phyloP scores from a whole-genome alignment of 2,113 vertebrate species.

The Macrotus californicus region DNA sequence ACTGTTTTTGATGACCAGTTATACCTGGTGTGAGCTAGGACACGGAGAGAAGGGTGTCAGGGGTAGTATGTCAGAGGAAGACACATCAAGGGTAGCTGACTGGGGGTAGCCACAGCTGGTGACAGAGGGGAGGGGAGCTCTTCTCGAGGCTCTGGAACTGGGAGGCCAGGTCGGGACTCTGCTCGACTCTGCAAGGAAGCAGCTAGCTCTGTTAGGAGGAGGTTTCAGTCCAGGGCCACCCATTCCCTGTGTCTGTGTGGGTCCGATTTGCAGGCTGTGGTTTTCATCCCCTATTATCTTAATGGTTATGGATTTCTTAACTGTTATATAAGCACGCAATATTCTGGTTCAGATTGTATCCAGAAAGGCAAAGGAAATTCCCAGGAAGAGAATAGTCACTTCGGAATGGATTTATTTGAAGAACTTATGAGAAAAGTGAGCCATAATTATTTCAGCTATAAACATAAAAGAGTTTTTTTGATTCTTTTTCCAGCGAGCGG shows the following conservation, averaged over 20 bases:
- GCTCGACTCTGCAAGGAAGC: neutral
- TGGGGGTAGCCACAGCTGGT: neutral
- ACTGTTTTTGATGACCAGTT: neutral
- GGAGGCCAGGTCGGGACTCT: neutral
- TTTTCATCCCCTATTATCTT: neutral
- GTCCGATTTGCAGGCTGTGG: neutral
- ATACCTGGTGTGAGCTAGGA: neutral
- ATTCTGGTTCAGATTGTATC: neutral
- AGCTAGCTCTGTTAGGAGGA: neutral
- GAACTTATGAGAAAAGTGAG: neutral
- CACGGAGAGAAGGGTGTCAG: neutral
- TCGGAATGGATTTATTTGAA: neutral
- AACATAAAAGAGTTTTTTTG: neutral
- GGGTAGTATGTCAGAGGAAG: neutral
- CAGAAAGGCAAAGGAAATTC: conserved; percentile 11
- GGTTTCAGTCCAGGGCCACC: neutral
- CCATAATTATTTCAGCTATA: neutral
- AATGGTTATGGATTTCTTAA: neutral
- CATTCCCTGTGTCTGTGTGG: neutral
- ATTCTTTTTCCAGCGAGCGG: neutral
- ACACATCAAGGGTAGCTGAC: too few species aligned
- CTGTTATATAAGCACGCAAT: neutral
- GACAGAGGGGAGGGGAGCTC: neutral
- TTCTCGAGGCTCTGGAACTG: neutral
- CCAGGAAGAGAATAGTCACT: neutral